Conservation (phyloP, 2,113 vertebrate genomes). For the Ptilorrhoa leucosticta region DNA sequence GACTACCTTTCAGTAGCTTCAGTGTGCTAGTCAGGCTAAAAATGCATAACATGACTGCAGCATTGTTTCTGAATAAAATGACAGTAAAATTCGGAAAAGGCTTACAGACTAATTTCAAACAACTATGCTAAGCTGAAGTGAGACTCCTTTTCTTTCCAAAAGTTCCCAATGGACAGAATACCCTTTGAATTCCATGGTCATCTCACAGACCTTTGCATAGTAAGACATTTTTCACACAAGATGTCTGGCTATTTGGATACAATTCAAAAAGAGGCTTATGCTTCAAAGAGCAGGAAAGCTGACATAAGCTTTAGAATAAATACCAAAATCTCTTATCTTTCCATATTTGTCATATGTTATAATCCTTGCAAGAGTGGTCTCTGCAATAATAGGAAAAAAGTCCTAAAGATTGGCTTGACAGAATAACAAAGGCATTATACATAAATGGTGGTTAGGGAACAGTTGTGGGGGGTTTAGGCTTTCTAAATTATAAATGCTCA, state of each 20-base stretch:
- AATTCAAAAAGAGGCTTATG: slow-evolving; percentile 70
- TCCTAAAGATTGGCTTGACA: slow-evolving; percentile 33
- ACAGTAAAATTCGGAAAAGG: not conserved
- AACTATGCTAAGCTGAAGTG: slow-evolving; percentile 19
- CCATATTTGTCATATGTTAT: slow-evolving; percentile 63
- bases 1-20: not conserved
- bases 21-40: not conserved
- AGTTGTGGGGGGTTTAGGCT: slow-evolving; percentile 5
- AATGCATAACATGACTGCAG: not conserved
- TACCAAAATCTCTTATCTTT: slow-evolving; percentile 71
- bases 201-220: slow-evolving; percentile 55
- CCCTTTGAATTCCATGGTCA: slow-evolving; percentile 41
- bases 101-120: slow-evolving; percentile 38
- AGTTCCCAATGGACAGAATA: not conserved
- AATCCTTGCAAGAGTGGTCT: slow-evolving; percentile 66
- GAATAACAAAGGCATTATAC: slow-evolving; percentile 42
- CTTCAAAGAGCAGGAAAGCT: slow-evolving; percentile 70
- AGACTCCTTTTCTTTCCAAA: slow-evolving; percentile 18
- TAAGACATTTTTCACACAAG: slow-evolving; percentile 53
- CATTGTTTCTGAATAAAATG: slow-evolving; percentile 51
- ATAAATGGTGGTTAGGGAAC: slow-evolving; percentile 22
- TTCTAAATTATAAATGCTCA: slow-evolving; percentile 14
- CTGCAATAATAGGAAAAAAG: slow-evolving; percentile 22
- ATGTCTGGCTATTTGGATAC: slow-evolving; percentile 53
- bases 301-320: slow-evolving; percentile 73